Base-by-base conservation (phyloP, 37 sponge, comb jelly and placozoan species). In the Tethya wilhelma region DNA sequence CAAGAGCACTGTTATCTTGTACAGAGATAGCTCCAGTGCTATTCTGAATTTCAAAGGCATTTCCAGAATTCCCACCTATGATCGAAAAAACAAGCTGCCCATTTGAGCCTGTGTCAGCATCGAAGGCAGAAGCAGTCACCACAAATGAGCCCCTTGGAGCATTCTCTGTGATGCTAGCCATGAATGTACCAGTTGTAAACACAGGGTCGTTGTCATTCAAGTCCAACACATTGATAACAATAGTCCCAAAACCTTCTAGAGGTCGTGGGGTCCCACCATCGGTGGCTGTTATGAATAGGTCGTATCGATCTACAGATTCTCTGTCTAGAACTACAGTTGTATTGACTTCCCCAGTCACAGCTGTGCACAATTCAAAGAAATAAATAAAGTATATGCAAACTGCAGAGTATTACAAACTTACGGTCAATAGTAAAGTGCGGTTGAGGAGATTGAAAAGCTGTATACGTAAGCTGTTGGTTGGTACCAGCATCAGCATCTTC, bases 191-290 rank as follows among this genome's bases (percentile, higher is more conserved):
- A 1, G 7, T 14, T 14, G 28, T 11, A 45, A 93, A 86, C 56
- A 56, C 8, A 20, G 94, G 94, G 3, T 69, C 32, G 30, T 86
- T 89, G 58, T 93, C 94, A 72, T 93, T 93, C 29, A 80, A 74
- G 67, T 90, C 91, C 23, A 44, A 14, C 22, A 90, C 59, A 37
- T n/a, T 60, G 33, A 90, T 55, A 0, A 23, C 43, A 17, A 76
- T 38, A 23, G 42, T 59, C 0, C 59, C 55, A 33, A 33, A 22
- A 8, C 45, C 31, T 37, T 31, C 58, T 20, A 31, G 56, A 29
- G 80, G 49, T 2, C 71, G 45, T 40, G 86, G 81, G 30, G 77
- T 59, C 0, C 91, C 91, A 22, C 55, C 38, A 77, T 90, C 91
- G 25, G 32, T 75, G 2, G 87, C 86, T 7, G 62, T 66, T 44